Percentiles rank a stretch among this genome's conserved stretches.
phyloP scores from a whole-genome alignment of 2,797 vertebrate genomes.

The Coregonus sp. region DNA sequence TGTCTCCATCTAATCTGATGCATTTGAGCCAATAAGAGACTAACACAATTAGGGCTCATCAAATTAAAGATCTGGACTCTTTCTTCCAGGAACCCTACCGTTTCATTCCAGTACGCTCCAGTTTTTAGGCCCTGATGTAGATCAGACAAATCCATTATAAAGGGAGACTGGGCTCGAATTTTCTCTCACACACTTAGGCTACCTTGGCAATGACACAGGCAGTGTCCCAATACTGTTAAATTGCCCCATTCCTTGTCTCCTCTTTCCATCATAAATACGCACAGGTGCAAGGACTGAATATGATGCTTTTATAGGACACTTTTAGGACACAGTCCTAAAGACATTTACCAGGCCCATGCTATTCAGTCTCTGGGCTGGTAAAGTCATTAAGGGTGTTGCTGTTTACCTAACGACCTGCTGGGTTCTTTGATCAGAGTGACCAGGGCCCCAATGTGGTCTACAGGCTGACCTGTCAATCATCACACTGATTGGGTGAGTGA shows the following conservation, averaged over 20 bases:
- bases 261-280: neutral
- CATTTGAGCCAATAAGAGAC: neutral
- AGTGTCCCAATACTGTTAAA: too few species aligned
- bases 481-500: neutral
- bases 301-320: neutral
- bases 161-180: neutral
- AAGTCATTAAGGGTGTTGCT: constrained; percentile 15
- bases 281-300: neutral
- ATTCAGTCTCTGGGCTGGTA: constrained; percentile 6
- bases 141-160: constrained; percentile 4
- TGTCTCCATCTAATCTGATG: neutral
- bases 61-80: constrained; percentile 9
- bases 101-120: constrained; percentile 18
- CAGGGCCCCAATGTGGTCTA: constrained; percentile 1
- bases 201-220: too few species aligned
- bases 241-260: neutral
- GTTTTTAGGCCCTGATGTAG: neutral
- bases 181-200: too few species aligned
- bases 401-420: constrained; percentile 26
- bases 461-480: constrained; percentile 22
- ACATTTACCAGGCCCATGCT: neutral
- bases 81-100: constrained; percentile 21
- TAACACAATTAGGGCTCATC: constrained; percentile 16
- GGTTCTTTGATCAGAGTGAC: neutral
- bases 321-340: neutral